phyloP scores from a whole-genome alignment of 2,113 vertebrate genomes.

The Cryptotis parvus region DNA sequence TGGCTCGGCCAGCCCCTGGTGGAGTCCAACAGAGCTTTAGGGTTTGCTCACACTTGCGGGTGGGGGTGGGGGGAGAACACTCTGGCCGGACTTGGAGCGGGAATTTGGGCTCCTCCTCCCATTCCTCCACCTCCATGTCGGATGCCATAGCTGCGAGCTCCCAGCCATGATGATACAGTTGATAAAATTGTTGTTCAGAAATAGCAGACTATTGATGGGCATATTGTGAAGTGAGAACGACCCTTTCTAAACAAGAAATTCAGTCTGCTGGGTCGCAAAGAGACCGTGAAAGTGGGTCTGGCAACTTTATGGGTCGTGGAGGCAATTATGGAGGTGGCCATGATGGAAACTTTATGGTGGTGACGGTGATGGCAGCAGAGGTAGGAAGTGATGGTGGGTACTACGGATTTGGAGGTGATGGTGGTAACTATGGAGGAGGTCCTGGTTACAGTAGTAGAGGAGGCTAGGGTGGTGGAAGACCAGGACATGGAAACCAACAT shows the following conservation, averaged over 20 bases:
- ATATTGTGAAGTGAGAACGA: slow-evolving; percentile 99
- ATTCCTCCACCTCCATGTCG: too few relatives aligned
- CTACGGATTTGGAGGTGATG: slow-evolving; percentile 95
- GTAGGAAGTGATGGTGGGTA: slow-evolving; percentile 92
- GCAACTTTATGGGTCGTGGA: slow-evolving; percentile 96
- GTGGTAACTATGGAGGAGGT: slow-evolving; percentile 95
- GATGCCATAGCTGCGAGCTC: too few relatives aligned
- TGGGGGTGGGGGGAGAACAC: too few relatives aligned
- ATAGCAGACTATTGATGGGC: slow-evolving; percentile 97
- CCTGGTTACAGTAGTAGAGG: slow-evolving; percentile 95
- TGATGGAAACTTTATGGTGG: slow-evolving; percentile 90
- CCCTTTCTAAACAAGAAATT: slow-evolving; percentile 98
- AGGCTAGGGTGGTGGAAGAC: slow-evolving; percentile 92
- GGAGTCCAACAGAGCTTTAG: too few relatives aligned
- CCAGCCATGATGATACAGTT: too few relatives aligned
- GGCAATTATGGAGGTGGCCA: slow-evolving; percentile 93
- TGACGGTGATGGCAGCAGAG: slow-evolving; percentile 92
- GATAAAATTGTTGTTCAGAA: slow-evolving; percentile 99
- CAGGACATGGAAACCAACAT: slow-evolving; percentile 94
- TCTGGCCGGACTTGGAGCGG: too few relatives aligned
- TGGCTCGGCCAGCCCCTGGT: too few relatives aligned
- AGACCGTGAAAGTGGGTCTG: slow-evolving; percentile 92
- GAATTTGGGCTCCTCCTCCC: too few relatives aligned
- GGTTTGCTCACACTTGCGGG: too few relatives aligned
- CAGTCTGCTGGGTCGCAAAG: slow-evolving; percentile 94